phyloP scores from a whole-genome alignment of 2,888 invertebrate genomes.

The Drosophila kuntzei region DNA sequence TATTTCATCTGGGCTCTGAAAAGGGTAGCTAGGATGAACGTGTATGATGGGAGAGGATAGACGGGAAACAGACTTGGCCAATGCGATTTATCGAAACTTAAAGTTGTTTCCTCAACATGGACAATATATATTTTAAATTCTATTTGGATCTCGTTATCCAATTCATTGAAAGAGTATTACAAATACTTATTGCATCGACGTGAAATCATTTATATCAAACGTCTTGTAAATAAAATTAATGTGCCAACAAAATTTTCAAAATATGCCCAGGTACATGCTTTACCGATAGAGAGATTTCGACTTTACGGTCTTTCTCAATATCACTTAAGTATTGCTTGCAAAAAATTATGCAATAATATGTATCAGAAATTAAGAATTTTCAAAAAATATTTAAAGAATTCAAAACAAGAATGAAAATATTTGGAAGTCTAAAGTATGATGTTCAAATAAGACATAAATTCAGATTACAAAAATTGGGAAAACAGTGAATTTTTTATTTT shows the following conservation, averaged over 20 bases:
- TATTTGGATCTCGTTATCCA: slow-evolving; percentile 36
- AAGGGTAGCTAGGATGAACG: slow-evolving; percentile 65
- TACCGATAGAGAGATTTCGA: no score
- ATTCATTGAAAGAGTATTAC: slow-evolving; percentile 36
- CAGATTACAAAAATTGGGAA: no score
- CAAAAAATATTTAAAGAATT: no score
- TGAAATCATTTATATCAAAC: neutral
- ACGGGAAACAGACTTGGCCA: slow-evolving; percentile 5
- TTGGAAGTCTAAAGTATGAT: no score
- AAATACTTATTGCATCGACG: slow-evolving; percentile 33
- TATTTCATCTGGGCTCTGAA: slow-evolving; percentile 72
- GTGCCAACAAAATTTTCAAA: slow-evolving; percentile 1
- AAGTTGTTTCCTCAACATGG: slow-evolving; percentile 47
- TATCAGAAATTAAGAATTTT: no score
- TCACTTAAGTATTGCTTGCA: no score
- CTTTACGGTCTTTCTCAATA: no score
- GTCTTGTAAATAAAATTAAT: slow-evolving; percentile 11
- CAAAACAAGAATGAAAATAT: no score
- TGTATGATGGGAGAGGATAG: slow-evolving; percentile 3
- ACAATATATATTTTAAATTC: slow-evolving; percentile 65
- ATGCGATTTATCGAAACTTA: slow-evolving; percentile 51
- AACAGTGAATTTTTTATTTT: no score
- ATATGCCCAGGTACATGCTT: no score
- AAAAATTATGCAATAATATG: no score
- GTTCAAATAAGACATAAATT: no score